Evolutionary conservation across 2,888 invertebrate genomes (phyloP).

Genomic region (Cylindroiulus punctatus): DNA sequence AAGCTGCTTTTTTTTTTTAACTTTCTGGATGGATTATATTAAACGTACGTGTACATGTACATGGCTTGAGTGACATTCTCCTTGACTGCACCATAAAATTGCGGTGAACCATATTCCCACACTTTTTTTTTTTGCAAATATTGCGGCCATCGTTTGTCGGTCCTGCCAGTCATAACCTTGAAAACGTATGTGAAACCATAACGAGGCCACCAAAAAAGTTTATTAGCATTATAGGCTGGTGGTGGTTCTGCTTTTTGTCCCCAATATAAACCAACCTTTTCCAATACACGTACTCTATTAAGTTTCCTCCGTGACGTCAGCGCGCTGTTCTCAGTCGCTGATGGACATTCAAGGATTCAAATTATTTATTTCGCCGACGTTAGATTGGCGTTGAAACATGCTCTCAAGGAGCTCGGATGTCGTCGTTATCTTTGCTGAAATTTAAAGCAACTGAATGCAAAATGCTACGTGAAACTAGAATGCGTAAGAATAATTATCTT

Average conservation of each 20-base stretch:
- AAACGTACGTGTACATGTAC: not conserved
- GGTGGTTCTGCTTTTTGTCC: slow-evolving; percentile 25
- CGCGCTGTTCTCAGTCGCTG: not conserved
- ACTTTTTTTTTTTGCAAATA: not conserved
- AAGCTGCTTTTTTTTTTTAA: no score
- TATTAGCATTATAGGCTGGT: not conserved
- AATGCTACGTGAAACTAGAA: not conserved
- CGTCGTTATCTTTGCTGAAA: not conserved
- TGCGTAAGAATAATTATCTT: not conserved
- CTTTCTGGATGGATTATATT: no score
- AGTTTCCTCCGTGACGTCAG: slow-evolving; percentile 26
- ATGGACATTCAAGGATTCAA: slow-evolving; percentile 39
- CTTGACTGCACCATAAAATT: not conserved
- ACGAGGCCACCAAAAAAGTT: slow-evolving; percentile 29
- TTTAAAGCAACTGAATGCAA: not conserved
- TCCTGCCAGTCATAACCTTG: slow-evolving; percentile 1
- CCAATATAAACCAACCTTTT: not conserved
- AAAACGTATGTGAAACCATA: slow-evolving; percentile 14
- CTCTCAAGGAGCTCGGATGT: not conserved
- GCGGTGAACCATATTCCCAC: not conserved
- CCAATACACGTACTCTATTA: not conserved
- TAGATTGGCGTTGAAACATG: not conserved
- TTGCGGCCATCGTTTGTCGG: slow-evolving; percentile 2
- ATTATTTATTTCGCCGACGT: not conserved
- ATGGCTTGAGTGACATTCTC: not conserved